These are phyloP conservation scores for Sepioteuthis lessoniana DNA, from an alignment of 2,888 invertebrate genomes.

Conservation along the genomic window DNA sequence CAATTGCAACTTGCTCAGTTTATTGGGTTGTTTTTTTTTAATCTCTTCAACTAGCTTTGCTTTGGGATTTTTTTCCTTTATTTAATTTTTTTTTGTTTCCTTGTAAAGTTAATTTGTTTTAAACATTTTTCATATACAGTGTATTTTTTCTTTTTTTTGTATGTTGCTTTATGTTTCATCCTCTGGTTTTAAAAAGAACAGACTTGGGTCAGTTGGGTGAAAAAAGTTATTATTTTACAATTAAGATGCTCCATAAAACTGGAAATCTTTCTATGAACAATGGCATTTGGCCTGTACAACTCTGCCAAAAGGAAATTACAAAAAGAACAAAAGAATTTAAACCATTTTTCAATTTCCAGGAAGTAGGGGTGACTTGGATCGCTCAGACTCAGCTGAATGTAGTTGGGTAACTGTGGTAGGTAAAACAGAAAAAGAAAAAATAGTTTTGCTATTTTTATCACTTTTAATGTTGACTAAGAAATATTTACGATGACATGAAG, in stretches of 20 bases:
- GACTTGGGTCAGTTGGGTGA: not conserved
- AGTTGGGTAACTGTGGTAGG: not conserved
- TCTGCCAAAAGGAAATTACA: constrained; percentile 33
- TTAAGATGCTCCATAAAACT: constrained; percentile 21
- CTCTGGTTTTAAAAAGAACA: not conserved
- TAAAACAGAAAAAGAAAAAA: not conserved
- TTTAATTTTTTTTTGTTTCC: not conserved
- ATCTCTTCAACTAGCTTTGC: constrained; percentile 33
- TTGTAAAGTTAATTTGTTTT: constrained; percentile 1
- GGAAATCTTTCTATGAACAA: constrained; percentile 33
- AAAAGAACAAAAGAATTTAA: not conserved
- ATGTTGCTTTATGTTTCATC: not conserved
- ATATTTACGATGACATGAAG: not conserved
- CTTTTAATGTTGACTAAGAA: not conserved
- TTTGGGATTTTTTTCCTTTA: not conserved
- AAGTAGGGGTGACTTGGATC: constrained; percentile 33
- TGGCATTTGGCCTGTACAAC: not conserved
- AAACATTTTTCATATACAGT: constrained; percentile 18
- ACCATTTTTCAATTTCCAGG: not conserved
- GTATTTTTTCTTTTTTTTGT: not conserved
- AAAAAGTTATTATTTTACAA: constrained; percentile 33
- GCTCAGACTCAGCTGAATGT: not conserved
- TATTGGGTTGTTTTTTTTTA: not conserved
- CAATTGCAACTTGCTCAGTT: not conserved
- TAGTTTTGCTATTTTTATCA: not conserved